Evolutionary conservation across 2,797 vertebrate genomes (phyloP).

Genomic region (Pangasius krempfi): DNA sequence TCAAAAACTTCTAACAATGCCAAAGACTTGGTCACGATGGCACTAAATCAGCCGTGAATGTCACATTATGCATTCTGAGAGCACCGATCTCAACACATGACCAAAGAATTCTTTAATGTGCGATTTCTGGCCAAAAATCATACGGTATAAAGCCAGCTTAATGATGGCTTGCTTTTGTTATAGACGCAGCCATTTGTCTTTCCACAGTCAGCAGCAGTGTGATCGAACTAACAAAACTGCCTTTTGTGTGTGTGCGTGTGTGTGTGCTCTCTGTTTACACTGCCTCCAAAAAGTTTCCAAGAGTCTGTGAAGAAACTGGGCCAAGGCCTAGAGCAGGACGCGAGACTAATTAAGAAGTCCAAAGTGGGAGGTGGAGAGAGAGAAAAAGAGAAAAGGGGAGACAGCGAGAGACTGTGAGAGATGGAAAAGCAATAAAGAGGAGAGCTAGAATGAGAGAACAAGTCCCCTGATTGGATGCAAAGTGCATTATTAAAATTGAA

Average conservation of each 20-base stretch:
- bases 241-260: not conserved
- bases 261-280: constrained; percentile 13
- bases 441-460: constrained; percentile 15
- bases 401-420: not conserved
- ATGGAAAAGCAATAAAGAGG: constrained; percentile 8
- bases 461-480: constrained; percentile 69
- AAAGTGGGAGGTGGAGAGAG: not conserved
- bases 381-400: constrained; percentile 1
- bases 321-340: constrained; percentile 45
- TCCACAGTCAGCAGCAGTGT: not conserved
- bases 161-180: not conserved
- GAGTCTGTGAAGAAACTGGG: constrained; percentile 43
- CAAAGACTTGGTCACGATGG: not conserved
- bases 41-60: not conserved
- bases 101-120: not conserved
- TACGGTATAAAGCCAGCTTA: no score
- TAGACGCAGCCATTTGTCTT: not conserved
- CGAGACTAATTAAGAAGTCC: constrained; percentile 47
- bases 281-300: constrained; percentile 22
- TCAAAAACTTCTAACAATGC: not conserved
- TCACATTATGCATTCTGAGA: not conserved
- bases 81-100: not conserved
- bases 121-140: not conserved
- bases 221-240: not conserved
- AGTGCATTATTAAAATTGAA: constrained; percentile 72